These are phyloP conservation scores for Pammene aurita DNA, from an alignment of 2,888 invertebrate species.

Conservation along the genomic window DNA sequence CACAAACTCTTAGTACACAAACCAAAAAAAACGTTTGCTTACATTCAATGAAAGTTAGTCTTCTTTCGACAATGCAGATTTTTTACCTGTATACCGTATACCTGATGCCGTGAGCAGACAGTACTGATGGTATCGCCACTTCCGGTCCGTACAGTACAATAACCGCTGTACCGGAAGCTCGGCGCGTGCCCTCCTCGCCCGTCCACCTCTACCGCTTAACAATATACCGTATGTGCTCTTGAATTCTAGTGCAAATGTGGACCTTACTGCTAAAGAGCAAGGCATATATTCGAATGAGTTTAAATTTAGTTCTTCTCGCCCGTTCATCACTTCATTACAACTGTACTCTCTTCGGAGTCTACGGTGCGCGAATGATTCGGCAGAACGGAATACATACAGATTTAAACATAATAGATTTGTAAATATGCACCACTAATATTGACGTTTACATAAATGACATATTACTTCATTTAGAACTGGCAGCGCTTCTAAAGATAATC, in stretches of 20 bases:
- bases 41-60: too few relatives aligned
- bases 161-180: constrained; percentile 64
- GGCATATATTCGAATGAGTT: not conserved
- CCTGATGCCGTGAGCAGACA: constrained; percentile 49
- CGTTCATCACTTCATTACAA: not conserved
- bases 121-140: constrained; percentile 67
- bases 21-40: too few relatives aligned
- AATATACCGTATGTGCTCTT: constrained; percentile 22
- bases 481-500: too few relatives aligned
- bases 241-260: not conserved
- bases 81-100: constrained; percentile 43
- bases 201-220: constrained; percentile 46
- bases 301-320: not conserved
- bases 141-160: constrained; percentile 64
- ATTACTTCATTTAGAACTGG: too few relatives aligned
- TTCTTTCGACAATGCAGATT: not conserved
- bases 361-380: constrained; percentile 4
- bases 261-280: not conserved
- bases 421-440: too few relatives aligned
- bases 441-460: too few relatives aligned
- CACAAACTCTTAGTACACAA: too few relatives aligned
- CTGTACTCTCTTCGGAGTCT: not conserved
- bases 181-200: constrained; percentile 73
- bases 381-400: not conserved
- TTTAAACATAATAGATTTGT: not conserved